Base-by-base conservation (phyloP, 2,888 invertebrate genomes). In the Entomobrya multifasciata region DNA sequence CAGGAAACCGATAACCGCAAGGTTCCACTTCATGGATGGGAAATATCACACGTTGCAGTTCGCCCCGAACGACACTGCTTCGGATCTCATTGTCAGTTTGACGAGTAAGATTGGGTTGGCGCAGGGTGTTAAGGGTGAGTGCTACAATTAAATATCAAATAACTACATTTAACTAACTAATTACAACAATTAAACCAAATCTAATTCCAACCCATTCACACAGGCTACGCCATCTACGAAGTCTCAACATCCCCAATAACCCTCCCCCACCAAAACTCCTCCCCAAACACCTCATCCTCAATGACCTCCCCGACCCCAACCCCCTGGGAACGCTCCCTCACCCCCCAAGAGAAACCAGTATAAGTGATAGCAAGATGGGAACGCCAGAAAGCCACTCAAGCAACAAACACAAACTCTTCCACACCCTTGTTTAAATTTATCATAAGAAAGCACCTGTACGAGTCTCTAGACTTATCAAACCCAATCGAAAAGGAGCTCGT, bases 311-410 rank as follows among this genome's bases (percentile, higher is more conserved):
- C 74, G 3, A 15, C 6, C 0, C 22, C 47, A 20, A 15, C 49
- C 27, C 47, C 47, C 0, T 88, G 89, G 89, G 98, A 98, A 93
- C 94, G 98, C 77, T 96, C 97, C 91, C 93, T 98, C 90, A 94
- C 95, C 67, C 95, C 95, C 10, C 96, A 96, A 92, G 98, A 98
- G 92, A 97, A 98, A 91, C 96, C 97, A 15, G 96, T 97, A 0
- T 98, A 98, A 93, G 97, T 98, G 25, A 96, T 98, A 94, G 97
- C 98, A 5, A 96, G 97, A 92, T 98, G 98, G 98, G 98, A 98
- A 93, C 95, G 96, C 90, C 97, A 97, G 90, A 94, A 96, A 86
- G 94, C 95, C 76, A 95, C 96, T 0, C 95, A 95, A 47, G 95
- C 95, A n/a, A n/a, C n/a, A 15, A 55, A 67, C 27, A 22, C 77